phyloP scores from a whole-genome alignment of 2,113 vertebrate genomes.

The Chinchilla lanigera region DNA sequence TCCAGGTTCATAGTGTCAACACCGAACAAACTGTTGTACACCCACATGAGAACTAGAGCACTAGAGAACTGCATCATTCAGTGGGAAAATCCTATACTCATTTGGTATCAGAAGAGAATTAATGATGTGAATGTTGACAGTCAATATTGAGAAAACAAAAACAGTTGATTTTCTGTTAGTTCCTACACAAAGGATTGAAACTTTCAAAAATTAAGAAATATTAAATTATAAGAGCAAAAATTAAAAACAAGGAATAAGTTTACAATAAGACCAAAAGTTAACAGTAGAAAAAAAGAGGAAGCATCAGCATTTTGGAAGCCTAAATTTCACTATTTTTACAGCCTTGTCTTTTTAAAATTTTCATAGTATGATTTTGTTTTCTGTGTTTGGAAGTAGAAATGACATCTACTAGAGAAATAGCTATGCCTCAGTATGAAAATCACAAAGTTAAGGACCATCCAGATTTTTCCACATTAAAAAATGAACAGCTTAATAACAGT shows the following conservation, averaged over 20 bases:
- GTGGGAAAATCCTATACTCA: background rate
- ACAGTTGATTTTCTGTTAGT: background rate
- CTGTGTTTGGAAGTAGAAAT: constrained; percentile 8
- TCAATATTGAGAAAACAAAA: background rate
- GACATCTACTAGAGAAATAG: background rate
- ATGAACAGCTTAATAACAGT: background rate
- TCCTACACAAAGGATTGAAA: background rate
- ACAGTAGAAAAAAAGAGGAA: background rate
- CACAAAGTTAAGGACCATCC: background rate
- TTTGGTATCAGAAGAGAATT: background rate
- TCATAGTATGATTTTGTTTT: background rate
- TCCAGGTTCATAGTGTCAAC: background rate
- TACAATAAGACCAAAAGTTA: background rate
- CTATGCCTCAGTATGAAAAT: background rate
- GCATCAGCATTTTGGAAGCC: background rate
- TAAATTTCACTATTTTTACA: background rate
- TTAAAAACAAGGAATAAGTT: background rate
- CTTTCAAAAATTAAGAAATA: constrained; percentile 10
- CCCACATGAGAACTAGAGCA: background rate
- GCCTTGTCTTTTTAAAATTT: background rate
- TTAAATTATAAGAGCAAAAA: background rate
- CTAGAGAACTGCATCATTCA: background rate
- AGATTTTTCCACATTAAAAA: background rate
- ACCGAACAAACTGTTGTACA: too few species aligned
- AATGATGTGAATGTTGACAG: background rate